A percentile compares a stretch with the other conserved stretches of the same genome.
Evolutionary conservation across 2,797 vertebrate genomes (phyloP).

Genomic region (Lemur catta): DNA sequence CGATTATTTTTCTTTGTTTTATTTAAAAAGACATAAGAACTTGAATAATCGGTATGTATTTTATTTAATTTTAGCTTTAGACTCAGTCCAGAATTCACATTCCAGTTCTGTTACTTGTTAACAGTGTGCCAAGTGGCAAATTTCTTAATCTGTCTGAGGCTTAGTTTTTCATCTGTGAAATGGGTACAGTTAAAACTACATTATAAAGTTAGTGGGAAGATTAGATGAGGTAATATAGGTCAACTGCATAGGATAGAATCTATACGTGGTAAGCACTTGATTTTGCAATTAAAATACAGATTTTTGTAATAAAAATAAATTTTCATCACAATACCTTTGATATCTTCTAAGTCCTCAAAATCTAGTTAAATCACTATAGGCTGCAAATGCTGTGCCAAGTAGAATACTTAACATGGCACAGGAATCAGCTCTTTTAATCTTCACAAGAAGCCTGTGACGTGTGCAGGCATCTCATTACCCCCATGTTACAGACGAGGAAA

Average conservation of each 20-base stretch:
- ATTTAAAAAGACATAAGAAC: conserved; percentile 14
- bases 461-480: background rate
- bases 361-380: background rate
- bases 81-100: background rate
- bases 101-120: background rate
- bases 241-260: background rate
- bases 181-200: background rate
- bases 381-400: background rate
- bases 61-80: conserved; percentile 26
- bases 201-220: background rate
- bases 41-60: background rate
- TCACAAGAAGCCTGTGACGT: background rate
- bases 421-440: background rate
- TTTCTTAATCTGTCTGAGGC: background rate
- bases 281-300: background rate
- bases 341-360: background rate
- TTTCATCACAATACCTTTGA: background rate
- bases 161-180: background rate
- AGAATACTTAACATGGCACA: background rate
- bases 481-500: background rate
- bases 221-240: background rate
- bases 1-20: conserved; percentile 40
- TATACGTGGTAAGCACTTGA: background rate
- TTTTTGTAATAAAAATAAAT: background rate
- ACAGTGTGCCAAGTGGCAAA: background rate